phyloP scores from a whole-genome alignment of 2,113 vertebrate species.

The Rhombomys opimus region DNA sequence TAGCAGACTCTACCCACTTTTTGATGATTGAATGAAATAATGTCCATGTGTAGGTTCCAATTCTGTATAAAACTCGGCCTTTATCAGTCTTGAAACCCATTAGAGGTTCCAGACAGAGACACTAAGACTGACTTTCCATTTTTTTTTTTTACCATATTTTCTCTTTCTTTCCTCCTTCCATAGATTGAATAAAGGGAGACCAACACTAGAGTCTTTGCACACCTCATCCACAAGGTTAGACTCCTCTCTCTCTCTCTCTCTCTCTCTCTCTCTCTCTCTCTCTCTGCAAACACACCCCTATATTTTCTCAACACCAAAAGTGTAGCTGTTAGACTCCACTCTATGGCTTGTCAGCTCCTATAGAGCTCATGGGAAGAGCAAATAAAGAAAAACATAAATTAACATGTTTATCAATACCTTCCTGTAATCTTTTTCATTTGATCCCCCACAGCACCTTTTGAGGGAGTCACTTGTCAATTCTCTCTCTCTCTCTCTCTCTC shows the following conservation, averaged over 20 bases:
- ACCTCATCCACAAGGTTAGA: not conserved
- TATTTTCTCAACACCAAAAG: not conserved
- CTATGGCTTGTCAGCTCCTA: not conserved
- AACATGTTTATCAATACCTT: not conserved
- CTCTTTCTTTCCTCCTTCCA: not conserved
- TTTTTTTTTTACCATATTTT: not conserved
- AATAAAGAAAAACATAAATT: not conserved
- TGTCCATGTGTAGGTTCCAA: too few species aligned
- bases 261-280: not conserved
- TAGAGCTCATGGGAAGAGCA: not conserved
- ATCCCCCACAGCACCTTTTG: not conserved
- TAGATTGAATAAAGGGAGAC: not conserved
- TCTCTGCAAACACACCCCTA: not conserved
- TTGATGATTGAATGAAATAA: not conserved
- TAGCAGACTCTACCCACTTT: not conserved
- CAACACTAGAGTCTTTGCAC: not conserved
- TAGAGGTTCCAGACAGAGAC: not conserved
- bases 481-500: not conserved
- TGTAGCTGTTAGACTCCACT: not conserved
- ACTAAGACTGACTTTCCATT: not conserved
- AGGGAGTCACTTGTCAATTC: constrained; percentile 22
- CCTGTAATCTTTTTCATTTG: not conserved
- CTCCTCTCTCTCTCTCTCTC: not conserved
- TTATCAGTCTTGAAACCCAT: not conserved
- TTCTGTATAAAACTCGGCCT: not conserved